Percentiles rank a stretch among this genome's conserved stretches.
Evolutionary conservation across 2,113 vertebrate species (phyloP).

Genomic region (Phocoena sinus): DNA sequence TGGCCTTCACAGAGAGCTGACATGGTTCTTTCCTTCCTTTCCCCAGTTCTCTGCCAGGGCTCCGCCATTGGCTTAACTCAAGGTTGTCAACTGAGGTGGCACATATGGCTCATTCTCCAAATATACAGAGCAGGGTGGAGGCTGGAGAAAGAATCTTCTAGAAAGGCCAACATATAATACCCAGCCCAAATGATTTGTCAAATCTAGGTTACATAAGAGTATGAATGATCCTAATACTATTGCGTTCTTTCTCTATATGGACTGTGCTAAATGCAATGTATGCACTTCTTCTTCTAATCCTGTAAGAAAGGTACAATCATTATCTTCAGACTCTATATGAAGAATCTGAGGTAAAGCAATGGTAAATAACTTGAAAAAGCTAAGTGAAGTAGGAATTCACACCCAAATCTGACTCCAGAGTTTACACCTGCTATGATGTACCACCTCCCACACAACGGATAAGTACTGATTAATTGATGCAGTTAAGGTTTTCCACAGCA

Average conservation of each 20-base stretch:
- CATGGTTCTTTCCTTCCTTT: background rate
- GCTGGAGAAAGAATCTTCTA: background rate
- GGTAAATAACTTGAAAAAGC: background rate
- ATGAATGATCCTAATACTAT: background rate
- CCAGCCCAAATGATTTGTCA: background rate
- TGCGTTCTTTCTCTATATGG: background rate
- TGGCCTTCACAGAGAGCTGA: background rate
- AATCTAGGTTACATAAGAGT: background rate
- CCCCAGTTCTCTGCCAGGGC: background rate
- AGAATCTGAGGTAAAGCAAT: background rate
- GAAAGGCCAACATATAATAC: background rate
- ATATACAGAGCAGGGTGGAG: background rate
- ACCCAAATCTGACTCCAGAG: background rate
- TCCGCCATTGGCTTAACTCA: background rate
- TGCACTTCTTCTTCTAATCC: background rate
- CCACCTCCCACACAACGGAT: background rate
- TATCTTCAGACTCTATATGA: background rate
- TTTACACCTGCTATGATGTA: background rate
- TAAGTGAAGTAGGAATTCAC: background rate
- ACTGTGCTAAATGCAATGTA: background rate
- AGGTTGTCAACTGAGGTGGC: background rate
- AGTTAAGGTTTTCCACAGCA: background rate
- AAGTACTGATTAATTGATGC: slow-evolving; percentile 20
- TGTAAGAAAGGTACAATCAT: background rate
- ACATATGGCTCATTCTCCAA: background rate